phyloP scores from a whole-genome alignment of 2,888 invertebrate genomes.

The Oscheius sp. region DNA sequence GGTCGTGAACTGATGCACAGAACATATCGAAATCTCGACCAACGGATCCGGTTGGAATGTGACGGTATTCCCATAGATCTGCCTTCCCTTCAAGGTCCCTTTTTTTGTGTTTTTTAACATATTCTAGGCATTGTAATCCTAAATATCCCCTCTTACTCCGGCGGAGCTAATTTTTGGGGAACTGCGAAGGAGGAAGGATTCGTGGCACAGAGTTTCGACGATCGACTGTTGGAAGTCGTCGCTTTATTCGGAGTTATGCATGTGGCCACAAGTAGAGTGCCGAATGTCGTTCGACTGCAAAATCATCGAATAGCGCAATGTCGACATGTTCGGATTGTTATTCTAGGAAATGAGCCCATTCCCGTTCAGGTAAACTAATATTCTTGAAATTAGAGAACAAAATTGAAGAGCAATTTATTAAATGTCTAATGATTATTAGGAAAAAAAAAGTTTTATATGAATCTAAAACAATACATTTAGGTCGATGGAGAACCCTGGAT shows the following conservation, averaged over 20 bases:
- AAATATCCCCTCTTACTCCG: constrained; percentile 97
- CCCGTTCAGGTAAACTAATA: constrained; percentile 87
- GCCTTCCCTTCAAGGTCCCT: constrained; percentile 84
- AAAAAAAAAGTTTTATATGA: no score
- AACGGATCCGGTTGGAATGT: constrained; percentile 86
- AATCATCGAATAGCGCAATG: constrained; percentile 81
- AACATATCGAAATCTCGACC: constrained; percentile 93
- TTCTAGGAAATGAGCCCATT: constrained; percentile 85
- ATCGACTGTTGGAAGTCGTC: constrained; percentile 90
- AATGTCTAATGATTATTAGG: background rate
- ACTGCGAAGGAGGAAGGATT: constrained; percentile 75
- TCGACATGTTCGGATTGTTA: constrained; percentile 92
- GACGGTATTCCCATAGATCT: constrained; percentile 94
- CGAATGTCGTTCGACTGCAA: constrained; percentile 85
- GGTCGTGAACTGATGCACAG: constrained; percentile 77
- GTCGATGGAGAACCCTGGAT: constrained; percentile 98
- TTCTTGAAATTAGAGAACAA: background rate
- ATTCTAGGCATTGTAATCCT: constrained; percentile 89
- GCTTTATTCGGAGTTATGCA: constrained; percentile 97
- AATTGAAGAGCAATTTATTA: background rate
- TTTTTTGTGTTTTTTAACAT: background rate
- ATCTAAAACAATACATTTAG: no score
- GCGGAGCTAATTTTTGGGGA: constrained; percentile 98
- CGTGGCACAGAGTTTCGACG: constrained; percentile 91
- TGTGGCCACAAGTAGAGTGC: constrained; percentile 87